Base-by-base conservation (phyloP, 2,888 invertebrate genomes). In the Halictus ligatus region DNA sequence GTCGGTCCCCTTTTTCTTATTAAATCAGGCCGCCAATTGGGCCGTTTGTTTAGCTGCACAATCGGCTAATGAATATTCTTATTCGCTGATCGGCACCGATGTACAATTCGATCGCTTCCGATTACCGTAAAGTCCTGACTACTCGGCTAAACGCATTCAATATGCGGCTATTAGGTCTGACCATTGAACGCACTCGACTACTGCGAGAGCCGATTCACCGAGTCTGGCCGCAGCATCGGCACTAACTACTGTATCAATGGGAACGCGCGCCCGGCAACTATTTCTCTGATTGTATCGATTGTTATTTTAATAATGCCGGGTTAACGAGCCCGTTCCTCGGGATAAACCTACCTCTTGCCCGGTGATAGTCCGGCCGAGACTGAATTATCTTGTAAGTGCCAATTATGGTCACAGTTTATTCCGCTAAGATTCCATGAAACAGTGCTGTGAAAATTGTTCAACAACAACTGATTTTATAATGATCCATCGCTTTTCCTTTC, bases 151-250 rank as follows among this genome's bases (percentile, higher is more conserved):
- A 58, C 46, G 29, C 48, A 21, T 67, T 71, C 46, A 40, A 15
- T 46, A 46, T 54, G 74, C 43, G 29, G 79, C 80, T 69, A 69
- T 69, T 69, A 69, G 69, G 69, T 43, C 69, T 69, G 69, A 69
- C 43, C 69, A 82, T 48, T 69, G 76, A 69, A 60, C 74, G 29
- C 29, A 60, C 75, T 67, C 72, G 64, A 78, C 83, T 78, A 77
- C 81, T 71, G 74, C 50, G 50, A 69, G n/a, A 54, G 54, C 58
- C 75, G 78, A 71, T 64, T 69, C 50, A 60, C 67, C 48, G 35
- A 21, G 69, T 43, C 82, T 50, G 78, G 78, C 71, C 77, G 13
- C 75, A 78, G 54, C 75, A 76, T 82, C 54, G 84, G 73, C 69
- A 50, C 64, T 58, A 75, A 82, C 83, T 29, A 78, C 67, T 82